Evolutionary conservation across 2,888 invertebrate species (phyloP).

Genomic region (Xestia xanthographa): DNA sequence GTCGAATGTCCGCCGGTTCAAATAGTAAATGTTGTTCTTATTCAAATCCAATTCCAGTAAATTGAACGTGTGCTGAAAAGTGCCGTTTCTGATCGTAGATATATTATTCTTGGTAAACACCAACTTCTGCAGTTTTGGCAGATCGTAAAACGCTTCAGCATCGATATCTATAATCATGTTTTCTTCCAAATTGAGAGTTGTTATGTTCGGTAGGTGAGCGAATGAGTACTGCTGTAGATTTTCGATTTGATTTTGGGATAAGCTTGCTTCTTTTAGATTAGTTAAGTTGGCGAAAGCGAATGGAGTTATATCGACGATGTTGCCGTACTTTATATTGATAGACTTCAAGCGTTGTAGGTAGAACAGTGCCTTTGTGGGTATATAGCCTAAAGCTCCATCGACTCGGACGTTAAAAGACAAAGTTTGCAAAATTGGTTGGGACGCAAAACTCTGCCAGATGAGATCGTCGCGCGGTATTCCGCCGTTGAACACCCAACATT

Average conservation of each 20-base stretch:
- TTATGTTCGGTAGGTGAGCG: slow-evolving; percentile 93
- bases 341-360: slow-evolving; percentile 92
- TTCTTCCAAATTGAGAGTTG: slow-evolving; percentile 93
- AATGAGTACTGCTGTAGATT: slow-evolving; percentile 93
- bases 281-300: slow-evolving; percentile 94
- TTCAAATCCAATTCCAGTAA: slow-evolving; percentile 95
- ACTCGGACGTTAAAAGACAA: slow-evolving; percentile 93
- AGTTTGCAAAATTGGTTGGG: slow-evolving; percentile 93
- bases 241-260: slow-evolving; percentile 93
- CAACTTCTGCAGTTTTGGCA: slow-evolving; percentile 93
- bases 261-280: slow-evolving; percentile 91
- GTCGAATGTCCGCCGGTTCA: slow-evolving; percentile 94
- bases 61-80: slow-evolving; percentile 94
- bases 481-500: slow-evolving; percentile 94
- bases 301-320: slow-evolving; percentile 92
- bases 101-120: slow-evolving; percentile 96
- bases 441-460: slow-evolving; percentile 94
- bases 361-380: slow-evolving; percentile 93
- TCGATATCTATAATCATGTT: slow-evolving; percentile 94
- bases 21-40: slow-evolving; percentile 93
- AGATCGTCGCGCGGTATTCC: slow-evolving; percentile 92
- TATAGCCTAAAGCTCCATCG: slow-evolving; percentile 92
- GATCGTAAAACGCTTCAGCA: slow-evolving; percentile 93
- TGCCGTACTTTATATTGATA: slow-evolving; percentile 93
- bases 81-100: slow-evolving; percentile 95